Percentiles rank a stretch among this genome's conserved stretches.
Evolutionary conservation across 1,140 invertebrate genomes (phyloP).

Genomic region (Magallana angulata): DNA sequence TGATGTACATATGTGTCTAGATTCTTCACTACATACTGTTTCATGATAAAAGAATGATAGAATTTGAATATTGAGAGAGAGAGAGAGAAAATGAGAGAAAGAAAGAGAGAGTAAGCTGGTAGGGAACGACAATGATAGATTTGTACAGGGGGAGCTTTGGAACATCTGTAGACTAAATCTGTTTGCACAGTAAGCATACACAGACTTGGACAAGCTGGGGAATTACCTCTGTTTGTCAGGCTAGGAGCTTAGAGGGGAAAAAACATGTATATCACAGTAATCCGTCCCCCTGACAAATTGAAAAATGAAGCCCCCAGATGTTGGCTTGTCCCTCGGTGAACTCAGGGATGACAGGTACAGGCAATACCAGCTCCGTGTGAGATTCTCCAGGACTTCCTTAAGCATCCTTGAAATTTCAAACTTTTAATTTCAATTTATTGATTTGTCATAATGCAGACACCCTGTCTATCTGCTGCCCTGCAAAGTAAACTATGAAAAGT

Average conservation of each 20-base stretch:
- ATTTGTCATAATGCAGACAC: slow-evolving; percentile 28
- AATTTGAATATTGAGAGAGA: too few species aligned
- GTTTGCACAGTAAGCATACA: not conserved
- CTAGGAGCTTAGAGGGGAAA: not conserved
- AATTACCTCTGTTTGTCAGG: slow-evolving; percentile 1
- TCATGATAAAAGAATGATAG: too few species aligned
- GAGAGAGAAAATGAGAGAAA: not conserved
- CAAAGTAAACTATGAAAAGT: slow-evolving; percentile 18
- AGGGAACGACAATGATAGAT: not conserved
- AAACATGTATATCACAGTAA: slow-evolving; percentile 24
- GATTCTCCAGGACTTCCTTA: not conserved
- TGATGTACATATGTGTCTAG: too few species aligned
- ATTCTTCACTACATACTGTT: too few species aligned
- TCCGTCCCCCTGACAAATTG: slow-evolving; percentile 8
- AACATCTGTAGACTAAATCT: slow-evolving; percentile 28
- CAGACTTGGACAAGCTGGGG: not conserved
- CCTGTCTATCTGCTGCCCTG: not conserved
- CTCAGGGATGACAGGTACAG: not conserved
- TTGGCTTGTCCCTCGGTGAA: slow-evolving; percentile 3
- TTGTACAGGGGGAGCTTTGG: not conserved
- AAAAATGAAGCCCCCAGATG: slow-evolving; percentile 8
- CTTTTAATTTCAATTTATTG: slow-evolving; percentile 27
- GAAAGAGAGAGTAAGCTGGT: not conserved
- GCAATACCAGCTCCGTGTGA: not conserved
- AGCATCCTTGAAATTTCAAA: slow-evolving; percentile 35